Evolutionary conservation across 2,888 invertebrate species (phyloP), one percentile per base, ranked within the genome.

Genomic region (Habrosyne pyritoides): DNA sequence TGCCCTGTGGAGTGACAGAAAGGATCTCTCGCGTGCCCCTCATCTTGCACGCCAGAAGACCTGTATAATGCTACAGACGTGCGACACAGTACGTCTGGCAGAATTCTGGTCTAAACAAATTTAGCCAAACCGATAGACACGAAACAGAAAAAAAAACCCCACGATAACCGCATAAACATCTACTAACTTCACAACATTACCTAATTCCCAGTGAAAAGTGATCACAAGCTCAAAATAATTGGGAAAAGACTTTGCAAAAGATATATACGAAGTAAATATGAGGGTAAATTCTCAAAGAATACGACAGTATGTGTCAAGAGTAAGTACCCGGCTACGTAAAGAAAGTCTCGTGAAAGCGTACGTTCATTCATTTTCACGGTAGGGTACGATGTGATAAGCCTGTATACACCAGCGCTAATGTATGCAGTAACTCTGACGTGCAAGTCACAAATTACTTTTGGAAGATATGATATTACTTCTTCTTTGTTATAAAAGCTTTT

Each of bases 311-410:
- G 2, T 7, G n/a, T 14, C 2, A 28, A 28, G 28, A 28, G 7
- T 18, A 28, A 10, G 21, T 28, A 49, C 18, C 49, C 7, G 14
- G 14, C n/a, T n/a, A n/a, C 49, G 26, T n/a, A 49, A 49, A 49
- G 50, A 28, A 30, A 50, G 14, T 24, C n/a, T 24, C 28, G 12
- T 50, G 28, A 50, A 50, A 50, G 50, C 28, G 22, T 50, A 28
- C 14, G 18, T 28, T 50, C 50, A 50, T 50, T 50, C 50, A 50
- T 50, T 50, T 50, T 50, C 50, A 50, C 30, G 28, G 50, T 50
- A 14, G 28, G 30, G 21, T 49, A 49, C 49, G 26, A 50, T 50
- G 50, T 28, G 50, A 50, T 50, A 50, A 50, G 50, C 21, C 21
- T 10, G 10, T 18, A 8, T 36, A 36, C n/a, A 14, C 36, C 5